Evolutionary conservation across 2,113 vertebrate species (phyloP).

Genomic region (Takifugu flavidus): DNA sequence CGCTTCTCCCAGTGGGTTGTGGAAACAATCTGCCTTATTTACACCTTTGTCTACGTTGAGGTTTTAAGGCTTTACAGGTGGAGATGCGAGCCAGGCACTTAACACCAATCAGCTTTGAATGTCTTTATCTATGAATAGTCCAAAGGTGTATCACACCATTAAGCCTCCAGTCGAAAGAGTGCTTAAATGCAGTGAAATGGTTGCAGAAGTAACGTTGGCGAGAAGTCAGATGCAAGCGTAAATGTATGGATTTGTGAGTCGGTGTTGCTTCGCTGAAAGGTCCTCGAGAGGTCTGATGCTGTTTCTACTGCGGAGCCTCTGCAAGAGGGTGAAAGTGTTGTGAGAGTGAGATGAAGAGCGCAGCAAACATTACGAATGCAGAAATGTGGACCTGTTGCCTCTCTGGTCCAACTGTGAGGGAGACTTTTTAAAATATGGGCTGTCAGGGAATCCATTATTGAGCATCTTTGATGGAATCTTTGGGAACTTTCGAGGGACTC

Average conservation of each 20-base stretch:
- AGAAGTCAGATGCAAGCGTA: background rate
- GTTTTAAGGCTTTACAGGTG: slow-evolving; percentile 52
- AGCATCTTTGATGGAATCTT: too few species aligned
- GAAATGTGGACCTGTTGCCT: background rate
- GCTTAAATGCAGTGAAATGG: background rate
- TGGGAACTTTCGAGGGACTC: slow-evolving; percentile 3
- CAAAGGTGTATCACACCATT: background rate
- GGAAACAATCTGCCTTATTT: background rate
- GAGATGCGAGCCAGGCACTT: background rate
- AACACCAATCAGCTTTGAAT: too few species aligned
- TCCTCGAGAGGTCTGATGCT: slow-evolving; percentile 23
- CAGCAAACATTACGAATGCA: slow-evolving; percentile 8
- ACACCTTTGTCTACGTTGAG: slow-evolving; percentile 24
- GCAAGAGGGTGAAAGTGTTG: slow-evolving; percentile 16
- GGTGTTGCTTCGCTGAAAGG: slow-evolving; percentile 15
- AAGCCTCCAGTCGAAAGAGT: background rate
- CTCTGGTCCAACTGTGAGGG: too few species aligned
- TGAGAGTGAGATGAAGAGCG: slow-evolving; percentile 19
- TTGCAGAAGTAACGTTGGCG: too few species aligned
- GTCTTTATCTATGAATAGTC: background rate
- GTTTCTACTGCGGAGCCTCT: slow-evolving; percentile 14
- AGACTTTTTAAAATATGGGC: too few species aligned
- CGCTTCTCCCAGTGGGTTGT: too few species aligned
- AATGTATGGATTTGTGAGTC: background rate
- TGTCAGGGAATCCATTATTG: background rate